Conservation (phyloP, 2,113 vertebrate species). For the Corythaixoides concolor region DNA sequence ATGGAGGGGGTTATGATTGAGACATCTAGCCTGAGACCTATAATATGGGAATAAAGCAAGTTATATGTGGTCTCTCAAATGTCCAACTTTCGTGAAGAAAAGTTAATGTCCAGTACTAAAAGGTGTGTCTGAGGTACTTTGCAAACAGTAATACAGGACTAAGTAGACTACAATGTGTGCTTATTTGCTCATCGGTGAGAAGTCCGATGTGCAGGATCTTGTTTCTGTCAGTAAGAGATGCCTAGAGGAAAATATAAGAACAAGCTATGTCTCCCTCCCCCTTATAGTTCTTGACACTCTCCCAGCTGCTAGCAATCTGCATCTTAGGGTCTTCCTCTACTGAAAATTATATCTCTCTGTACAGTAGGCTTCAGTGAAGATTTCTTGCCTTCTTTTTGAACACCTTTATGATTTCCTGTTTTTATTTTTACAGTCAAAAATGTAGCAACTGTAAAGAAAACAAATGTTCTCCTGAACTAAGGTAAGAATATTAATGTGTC, state of each 20-base stretch:
- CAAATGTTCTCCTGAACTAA: not conserved
- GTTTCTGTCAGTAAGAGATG: not conserved
- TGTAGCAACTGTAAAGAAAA: conserved; percentile 5
- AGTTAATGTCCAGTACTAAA: not conserved
- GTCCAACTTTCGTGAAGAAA: not conserved
- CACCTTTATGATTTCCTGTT: not conserved
- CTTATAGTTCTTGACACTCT: not conserved
- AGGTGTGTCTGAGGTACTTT: not conserved
- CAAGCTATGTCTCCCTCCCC: not conserved
- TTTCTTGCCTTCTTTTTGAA: not conserved
- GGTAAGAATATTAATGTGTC: not conserved
- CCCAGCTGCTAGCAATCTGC: not conserved
- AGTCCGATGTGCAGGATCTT: not conserved
- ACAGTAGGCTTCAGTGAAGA: not conserved
- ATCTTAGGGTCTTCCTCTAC: not conserved
- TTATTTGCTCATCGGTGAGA: not conserved
- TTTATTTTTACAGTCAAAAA: conserved; percentile 28
- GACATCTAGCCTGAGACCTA: not conserved
- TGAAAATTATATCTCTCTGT: not conserved
- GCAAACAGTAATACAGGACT: not conserved
- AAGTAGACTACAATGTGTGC: not conserved
- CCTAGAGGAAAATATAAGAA: not conserved
- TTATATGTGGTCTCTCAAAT: not conserved
- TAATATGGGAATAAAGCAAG: not conserved
- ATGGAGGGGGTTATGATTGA: not conserved